Conservation (phyloP, 2,797 vertebrate genomes). For the Anniella stebbinsi region DNA sequence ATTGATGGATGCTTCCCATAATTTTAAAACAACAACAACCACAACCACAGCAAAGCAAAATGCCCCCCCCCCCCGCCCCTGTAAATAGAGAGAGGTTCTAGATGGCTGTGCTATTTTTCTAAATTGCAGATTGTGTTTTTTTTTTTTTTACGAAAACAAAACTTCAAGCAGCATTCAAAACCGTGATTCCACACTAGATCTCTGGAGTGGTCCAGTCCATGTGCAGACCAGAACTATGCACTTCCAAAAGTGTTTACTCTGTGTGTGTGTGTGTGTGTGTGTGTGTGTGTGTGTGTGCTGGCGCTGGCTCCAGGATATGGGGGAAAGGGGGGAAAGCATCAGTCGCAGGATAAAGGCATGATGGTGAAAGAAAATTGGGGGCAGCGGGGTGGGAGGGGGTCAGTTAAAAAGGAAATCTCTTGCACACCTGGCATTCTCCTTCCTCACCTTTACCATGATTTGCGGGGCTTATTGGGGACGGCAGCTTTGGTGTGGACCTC, state of each 20-base stretch:
- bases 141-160: too few species aligned
- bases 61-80: too few species aligned
- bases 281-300: neutral
- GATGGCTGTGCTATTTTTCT: neutral
- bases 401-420: neutral
- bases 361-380: neutral
- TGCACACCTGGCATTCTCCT: neutral
- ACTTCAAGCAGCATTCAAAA: neutral
- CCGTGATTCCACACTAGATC: neutral
- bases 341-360: neutral
- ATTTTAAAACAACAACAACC: too few species aligned
- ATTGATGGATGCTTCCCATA: too few species aligned
- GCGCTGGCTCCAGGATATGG: neutral
- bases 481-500: neutral
- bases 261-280: neutral
- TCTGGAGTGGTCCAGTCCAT: neutral
- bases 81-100: too few species aligned
- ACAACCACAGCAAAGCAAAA: too few species aligned
- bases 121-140: too few species aligned
- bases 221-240: too few species aligned
- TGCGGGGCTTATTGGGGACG: neutral
- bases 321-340: too few species aligned
- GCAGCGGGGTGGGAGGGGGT: too few species aligned
- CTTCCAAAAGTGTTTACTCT: neutral
- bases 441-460: neutral